phyloP scores from a whole-genome alignment of 2,113 vertebrate genomes.

The Prunella himalayana region DNA sequence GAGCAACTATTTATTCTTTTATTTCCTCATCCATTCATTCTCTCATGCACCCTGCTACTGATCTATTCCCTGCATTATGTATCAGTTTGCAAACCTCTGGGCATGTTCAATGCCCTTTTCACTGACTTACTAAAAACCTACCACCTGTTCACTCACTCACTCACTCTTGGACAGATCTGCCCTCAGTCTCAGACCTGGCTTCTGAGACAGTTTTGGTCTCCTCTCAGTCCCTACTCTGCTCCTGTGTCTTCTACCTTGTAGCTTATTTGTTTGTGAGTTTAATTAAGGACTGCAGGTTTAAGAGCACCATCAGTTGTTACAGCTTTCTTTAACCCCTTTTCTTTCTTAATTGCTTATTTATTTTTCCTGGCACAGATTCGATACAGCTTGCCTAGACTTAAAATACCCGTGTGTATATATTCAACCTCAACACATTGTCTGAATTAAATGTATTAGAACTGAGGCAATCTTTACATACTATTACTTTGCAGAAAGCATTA shows the following conservation, averaged over 20 bases:
- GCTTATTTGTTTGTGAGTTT: neutral
- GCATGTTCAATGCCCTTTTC: neutral
- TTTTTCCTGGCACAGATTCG: neutral
- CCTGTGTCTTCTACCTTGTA: neutral
- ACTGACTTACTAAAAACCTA: neutral
- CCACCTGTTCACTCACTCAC: slow-evolving; percentile 47
- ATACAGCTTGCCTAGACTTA: neutral
- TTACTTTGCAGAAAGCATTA: neutral
- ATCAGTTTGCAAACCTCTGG: neutral
- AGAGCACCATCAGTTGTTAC: neutral
- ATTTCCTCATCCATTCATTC: neutral
- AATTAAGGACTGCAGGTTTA: neutral
- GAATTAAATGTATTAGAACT: neutral
- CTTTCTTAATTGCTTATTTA: neutral
- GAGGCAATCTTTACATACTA: neutral
- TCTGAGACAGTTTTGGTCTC: neutral
- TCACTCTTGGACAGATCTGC: neutral
- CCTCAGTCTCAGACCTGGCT: neutral
- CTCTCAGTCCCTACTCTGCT: neutral
- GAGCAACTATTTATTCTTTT: neutral
- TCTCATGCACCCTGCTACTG: neutral
- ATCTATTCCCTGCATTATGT: neutral
- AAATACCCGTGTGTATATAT: neutral
- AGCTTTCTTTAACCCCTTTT: neutral
- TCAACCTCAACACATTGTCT: neutral